Evolutionary conservation across 2,888 invertebrate species (phyloP).

Genomic region (Andricus curvator): DNA sequence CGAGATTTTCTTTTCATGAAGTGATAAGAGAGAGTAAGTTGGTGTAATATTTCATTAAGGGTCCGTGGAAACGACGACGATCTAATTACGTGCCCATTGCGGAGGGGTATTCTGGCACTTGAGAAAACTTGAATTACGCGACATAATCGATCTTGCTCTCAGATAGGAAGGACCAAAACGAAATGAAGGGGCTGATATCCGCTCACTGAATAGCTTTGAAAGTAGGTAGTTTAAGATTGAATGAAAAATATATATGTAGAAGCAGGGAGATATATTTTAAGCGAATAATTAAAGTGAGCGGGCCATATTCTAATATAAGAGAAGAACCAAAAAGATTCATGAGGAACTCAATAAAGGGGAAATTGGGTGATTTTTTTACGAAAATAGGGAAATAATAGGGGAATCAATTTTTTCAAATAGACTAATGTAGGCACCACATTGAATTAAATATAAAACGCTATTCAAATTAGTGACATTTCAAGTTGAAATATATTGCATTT

Average conservation of each 20-base stretch:
- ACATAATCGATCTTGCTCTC: conserved; percentile 26
- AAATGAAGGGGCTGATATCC: conserved; percentile 37
- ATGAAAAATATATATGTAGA: conserved; percentile 7
- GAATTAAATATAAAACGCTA: too few species aligned
- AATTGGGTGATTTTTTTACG: too few species aligned
- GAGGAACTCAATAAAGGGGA: neutral
- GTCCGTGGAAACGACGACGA: conserved; percentile 2
- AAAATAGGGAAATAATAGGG: too few species aligned
- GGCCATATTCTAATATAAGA: neutral
- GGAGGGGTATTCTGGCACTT: neutral
- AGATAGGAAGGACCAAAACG: conserved; percentile 24
- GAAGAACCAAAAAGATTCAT: neutral
- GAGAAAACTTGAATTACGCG: conserved; percentile 24
- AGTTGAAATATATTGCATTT: too few species aligned
- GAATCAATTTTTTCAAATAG: too few species aligned
- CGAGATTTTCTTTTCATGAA: neutral
- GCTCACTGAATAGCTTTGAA: conserved; percentile 18
- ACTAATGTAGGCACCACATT: too few species aligned
- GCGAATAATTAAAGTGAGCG: neutral
- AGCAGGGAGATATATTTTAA: neutral
- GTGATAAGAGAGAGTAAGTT: neutral
- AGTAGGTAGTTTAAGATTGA: conserved; percentile 37
- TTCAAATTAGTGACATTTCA: too few species aligned
- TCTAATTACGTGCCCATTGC: conserved; percentile 10
- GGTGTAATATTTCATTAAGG: conserved; percentile 12